Conservation (phyloP, 2,888 invertebrate genomes). For the Xestia xanthographa region DNA sequence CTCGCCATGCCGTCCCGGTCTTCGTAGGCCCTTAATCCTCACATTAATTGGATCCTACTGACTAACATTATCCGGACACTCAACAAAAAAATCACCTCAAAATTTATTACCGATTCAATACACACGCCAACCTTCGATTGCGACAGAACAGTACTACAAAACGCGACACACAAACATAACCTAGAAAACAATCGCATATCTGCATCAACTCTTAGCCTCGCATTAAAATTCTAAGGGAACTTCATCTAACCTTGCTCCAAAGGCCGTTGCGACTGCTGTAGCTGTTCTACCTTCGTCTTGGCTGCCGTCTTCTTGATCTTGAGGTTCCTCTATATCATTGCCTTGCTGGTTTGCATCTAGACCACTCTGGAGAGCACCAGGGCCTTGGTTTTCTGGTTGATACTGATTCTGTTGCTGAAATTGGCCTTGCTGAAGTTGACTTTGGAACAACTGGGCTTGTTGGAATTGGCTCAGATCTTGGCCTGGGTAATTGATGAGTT, state of each 20-base stretch:
- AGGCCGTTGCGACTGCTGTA: conserved; percentile 86
- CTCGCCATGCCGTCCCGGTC: too few relatives aligned
- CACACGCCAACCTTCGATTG: conserved; percentile 35
- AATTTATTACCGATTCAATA: conserved; percentile 42
- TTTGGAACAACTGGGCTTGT: conserved; percentile 41
- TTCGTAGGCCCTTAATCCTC: neutral
- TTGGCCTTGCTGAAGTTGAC: conserved; percentile 57
- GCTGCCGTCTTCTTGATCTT: conserved; percentile 73
- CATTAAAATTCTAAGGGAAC: conserved; percentile 70
- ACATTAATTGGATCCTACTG: neutral
- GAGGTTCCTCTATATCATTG: conserved; percentile 79
- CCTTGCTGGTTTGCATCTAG: conserved; percentile 83
- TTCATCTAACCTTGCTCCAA: conserved; percentile 83
- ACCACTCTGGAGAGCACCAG: conserved; percentile 82
- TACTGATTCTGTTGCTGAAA: conserved; percentile 62
- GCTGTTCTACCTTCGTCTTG: conserved; percentile 76
- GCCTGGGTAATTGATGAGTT: conserved; percentile 68
- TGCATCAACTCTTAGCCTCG: conserved; percentile 36
- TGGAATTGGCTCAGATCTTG: conserved; percentile 67
- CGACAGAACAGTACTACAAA: conserved; percentile 27
- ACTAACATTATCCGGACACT: neutral
- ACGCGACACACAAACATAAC: conserved; percentile 14
- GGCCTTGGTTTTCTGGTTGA: conserved; percentile 67
- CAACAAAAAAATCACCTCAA: neutral
- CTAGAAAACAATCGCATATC: conserved; percentile 47